Percentiles rank a stretch among this genome's conserved stretches.
phyloP scores from a whole-genome alignment of 2,797 vertebrate species.

The Lagocephalus sceleratus region DNA sequence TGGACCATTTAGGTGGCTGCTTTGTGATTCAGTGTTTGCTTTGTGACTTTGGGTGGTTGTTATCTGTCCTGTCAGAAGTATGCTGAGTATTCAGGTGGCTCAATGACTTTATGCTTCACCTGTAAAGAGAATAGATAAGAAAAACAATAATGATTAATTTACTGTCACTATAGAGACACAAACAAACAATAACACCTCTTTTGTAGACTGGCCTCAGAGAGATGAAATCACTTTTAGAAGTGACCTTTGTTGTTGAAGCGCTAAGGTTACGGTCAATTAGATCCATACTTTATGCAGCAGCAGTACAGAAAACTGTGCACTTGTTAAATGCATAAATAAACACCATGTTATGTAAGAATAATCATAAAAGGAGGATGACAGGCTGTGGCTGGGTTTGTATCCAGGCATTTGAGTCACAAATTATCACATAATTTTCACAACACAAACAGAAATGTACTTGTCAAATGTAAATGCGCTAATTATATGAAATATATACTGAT shows the following conservation, averaged over 20 bases:
- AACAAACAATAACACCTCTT: constrained; percentile 17
- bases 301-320: not conserved
- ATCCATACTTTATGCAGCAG: too few relatives aligned
- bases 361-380: constrained; percentile 44
- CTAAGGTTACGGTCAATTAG: too few relatives aligned
- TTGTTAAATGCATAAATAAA: constrained; percentile 21
- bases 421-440: too few relatives aligned
- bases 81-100: not conserved
- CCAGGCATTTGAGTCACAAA: too few relatives aligned
- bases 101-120: not conserved
- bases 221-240: constrained; percentile 6
- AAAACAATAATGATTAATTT: constrained; percentile 22
- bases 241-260: constrained; percentile 26
- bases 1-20: not conserved
- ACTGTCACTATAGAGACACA: constrained; percentile 7
- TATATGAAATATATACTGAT: too few relatives aligned
- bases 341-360: constrained; percentile 24
- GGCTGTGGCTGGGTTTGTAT: too few relatives aligned
- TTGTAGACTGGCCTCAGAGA: constrained; percentile 12
- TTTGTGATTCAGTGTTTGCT: constrained; percentile 1
- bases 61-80: constrained; percentile 23
- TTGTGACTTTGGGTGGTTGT: constrained; percentile 6
- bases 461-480: too few relatives aligned
- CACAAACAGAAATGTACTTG: too few relatives aligned
- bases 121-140: constrained; percentile 9